These are phyloP conservation scores for Strix uralensis DNA, from an alignment of 2,113 vertebrate species.

Conservation along the genomic window DNA sequence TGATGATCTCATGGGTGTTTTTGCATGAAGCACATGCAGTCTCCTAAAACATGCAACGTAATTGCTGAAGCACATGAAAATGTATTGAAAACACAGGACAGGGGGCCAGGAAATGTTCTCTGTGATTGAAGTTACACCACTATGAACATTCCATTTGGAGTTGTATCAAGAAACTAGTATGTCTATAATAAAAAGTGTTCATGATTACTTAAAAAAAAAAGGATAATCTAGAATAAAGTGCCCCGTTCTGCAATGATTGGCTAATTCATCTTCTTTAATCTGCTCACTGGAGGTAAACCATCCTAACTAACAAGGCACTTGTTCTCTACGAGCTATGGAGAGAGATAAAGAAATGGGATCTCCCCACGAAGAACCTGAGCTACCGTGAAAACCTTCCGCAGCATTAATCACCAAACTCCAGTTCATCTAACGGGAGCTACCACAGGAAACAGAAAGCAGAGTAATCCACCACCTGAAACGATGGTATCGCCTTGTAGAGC, in stretches of 20 bases:
- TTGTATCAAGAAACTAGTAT: not conserved
- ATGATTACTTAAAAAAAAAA: not conserved
- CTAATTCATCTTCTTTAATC: not conserved
- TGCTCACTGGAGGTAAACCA: not conserved
- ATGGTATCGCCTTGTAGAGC: not conserved
- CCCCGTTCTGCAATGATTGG: no score
- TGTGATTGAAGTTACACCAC: not conserved
- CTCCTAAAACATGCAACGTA: fast-evolving
- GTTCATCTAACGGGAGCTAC: not conserved
- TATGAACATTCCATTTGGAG: not conserved
- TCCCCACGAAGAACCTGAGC: not conserved
- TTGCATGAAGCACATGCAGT: not conserved
- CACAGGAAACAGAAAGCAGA: not conserved
- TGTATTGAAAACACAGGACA: not conserved
- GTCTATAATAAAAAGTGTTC: not conserved
- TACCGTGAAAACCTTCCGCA: not conserved
- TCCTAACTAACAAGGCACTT: not conserved
- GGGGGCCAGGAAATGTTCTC: no score
- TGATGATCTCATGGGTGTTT: not conserved
- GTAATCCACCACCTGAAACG: fast-evolving
- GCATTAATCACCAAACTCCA: not conserved
- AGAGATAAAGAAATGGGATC: not conserved
- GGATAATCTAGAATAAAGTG: not conserved
- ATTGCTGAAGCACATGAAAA: not conserved
- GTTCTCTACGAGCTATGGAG: not conserved